Conservation (phyloP, 2,888 invertebrate species). For the Listrodromus nycthemerus region DNA sequence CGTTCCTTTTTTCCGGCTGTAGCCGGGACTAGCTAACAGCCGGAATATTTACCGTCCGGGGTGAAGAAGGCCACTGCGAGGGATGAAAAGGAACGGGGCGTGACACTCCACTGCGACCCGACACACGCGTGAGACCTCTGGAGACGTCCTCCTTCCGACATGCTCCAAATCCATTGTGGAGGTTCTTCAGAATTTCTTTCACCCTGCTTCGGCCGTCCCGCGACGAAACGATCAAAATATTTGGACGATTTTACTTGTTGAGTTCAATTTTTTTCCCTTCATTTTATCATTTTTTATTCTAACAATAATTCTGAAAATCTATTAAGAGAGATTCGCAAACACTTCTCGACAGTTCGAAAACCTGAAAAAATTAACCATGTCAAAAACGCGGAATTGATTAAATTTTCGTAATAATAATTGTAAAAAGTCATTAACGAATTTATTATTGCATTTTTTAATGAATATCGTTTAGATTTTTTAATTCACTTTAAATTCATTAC, state of each 20-base stretch:
- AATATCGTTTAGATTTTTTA: no score
- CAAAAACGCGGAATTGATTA: no score
- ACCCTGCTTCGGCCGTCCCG: background rate
- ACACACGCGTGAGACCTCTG: slow-evolving; percentile 35
- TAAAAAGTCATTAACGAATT: no score
- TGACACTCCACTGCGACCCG: slow-evolving; percentile 46
- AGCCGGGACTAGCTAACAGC: slow-evolving; percentile 23
- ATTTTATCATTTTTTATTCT: background rate
- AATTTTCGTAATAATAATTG: no score
- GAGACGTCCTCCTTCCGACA: background rate
- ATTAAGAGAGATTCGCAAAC: no score
- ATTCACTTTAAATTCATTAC: no score
- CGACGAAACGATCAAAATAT: slow-evolving; percentile 33
- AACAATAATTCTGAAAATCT: no score
- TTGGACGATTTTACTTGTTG: slow-evolving; percentile 17
- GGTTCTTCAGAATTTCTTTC: slow-evolving; percentile 32
- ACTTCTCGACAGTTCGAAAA: no score
- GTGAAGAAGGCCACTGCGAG: slow-evolving; percentile 53
- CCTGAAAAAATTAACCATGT: no score
- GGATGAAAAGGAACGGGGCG: slow-evolving; percentile 61
- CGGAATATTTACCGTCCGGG: slow-evolving; percentile 63
- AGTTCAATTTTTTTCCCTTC: no score
- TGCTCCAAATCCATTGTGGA: slow-evolving; percentile 28
- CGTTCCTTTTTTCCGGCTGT: slow-evolving; percentile 29
- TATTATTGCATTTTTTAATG: no score